A percentile compares a stretch with the other conserved stretches of the same genome.
Evolutionary conservation across 2,888 invertebrate genomes (phyloP).

Genomic region (Dasysyrphus tricinctus): DNA sequence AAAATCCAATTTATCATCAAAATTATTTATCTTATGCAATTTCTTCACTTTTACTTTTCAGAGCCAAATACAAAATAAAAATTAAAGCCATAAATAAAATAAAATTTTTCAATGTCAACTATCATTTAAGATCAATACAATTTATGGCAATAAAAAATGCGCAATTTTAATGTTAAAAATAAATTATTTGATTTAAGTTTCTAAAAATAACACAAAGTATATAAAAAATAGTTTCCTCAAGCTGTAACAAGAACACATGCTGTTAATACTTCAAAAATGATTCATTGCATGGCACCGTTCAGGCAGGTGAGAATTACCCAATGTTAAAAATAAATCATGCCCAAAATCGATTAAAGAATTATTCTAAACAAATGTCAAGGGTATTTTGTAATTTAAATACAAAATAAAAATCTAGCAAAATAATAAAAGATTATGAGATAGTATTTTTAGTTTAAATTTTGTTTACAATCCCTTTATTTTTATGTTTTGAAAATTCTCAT

Average conservation of each 20-base stretch:
- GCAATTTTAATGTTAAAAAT: slow-evolving; percentile 41
- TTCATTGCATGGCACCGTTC: slow-evolving; percentile 54
- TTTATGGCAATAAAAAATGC: slow-evolving; percentile 43
- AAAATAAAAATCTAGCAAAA: slow-evolving; percentile 17
- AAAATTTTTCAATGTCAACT: background rate
- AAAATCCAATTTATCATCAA: background rate
- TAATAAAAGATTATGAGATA: background rate
- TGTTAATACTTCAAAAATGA: slow-evolving; percentile 50
- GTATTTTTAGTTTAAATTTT: background rate
- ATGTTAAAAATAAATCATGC: slow-evolving; percentile 54
- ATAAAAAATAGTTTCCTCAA: slow-evolving; percentile 35
- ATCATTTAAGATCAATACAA: background rate
- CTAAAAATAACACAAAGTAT: slow-evolving; percentile 47
- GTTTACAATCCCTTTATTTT: background rate
- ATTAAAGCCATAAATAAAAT: background rate
- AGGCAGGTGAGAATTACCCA: slow-evolving; percentile 65
- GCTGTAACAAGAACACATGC: slow-evolving; percentile 28
- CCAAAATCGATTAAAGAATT: slow-evolving; percentile 60
- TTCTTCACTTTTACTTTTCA: slow-evolving; percentile 8
- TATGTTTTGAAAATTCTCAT: background rate
- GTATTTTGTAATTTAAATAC: slow-evolving; percentile 16
- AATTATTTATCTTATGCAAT: background rate
- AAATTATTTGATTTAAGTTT: slow-evolving; percentile 30
- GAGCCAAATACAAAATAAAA: background rate
- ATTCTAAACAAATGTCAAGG: slow-evolving; percentile 70